Evolutionary conservation across 2,113 vertebrate species (phyloP), one percentile per base, ranked within the genome.

Genomic region (Tragelaphus strepsiceros): DNA sequence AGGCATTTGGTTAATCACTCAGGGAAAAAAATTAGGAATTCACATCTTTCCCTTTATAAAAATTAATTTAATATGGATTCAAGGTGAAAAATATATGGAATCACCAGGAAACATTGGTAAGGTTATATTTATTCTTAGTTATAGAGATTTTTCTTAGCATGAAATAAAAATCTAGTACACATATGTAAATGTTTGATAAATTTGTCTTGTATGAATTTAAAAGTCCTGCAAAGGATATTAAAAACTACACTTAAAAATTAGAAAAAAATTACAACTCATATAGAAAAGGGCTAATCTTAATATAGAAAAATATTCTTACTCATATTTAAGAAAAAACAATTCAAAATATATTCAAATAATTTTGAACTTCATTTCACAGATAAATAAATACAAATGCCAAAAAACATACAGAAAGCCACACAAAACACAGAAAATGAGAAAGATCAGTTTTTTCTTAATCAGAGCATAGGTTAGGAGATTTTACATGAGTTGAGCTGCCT

Each of bases 21-120:
- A 84, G 22, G 51, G 11, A 46, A 35, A 93, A 78, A 9, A 54
- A 5, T 71, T 85, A 80, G 35, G 32, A 91, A 93, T 93, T 85
- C 11, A 8, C 17, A 49, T 80, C 1, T 85, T 94, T 93, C 6
- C 87, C 30, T 92, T 89, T 77, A 78, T 26, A 94, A 88, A 93
- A 92, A 67, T 85, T 43, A 86, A 88, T 95, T 90, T 21, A 53
- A 49, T 59, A 12, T 67, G 3, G 10, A 77, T 87, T 96, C 64
- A 94, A 90, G n/a, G 64, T 35, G 17, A n/a, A 87, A 64, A 92
- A 82, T 22, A 7, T 11, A 78, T 26, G 35, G 11, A 93, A n/a
- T 91, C 91, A 88, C 11, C 64, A 82, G 61, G 90, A 96, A 97
- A 83, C 46, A 51, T 67, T 67, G 59, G 51, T 91, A 11, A 95